Conservation (phyloP, 2,797 vertebrate genomes). For the Premnoplex brunnescens region DNA sequence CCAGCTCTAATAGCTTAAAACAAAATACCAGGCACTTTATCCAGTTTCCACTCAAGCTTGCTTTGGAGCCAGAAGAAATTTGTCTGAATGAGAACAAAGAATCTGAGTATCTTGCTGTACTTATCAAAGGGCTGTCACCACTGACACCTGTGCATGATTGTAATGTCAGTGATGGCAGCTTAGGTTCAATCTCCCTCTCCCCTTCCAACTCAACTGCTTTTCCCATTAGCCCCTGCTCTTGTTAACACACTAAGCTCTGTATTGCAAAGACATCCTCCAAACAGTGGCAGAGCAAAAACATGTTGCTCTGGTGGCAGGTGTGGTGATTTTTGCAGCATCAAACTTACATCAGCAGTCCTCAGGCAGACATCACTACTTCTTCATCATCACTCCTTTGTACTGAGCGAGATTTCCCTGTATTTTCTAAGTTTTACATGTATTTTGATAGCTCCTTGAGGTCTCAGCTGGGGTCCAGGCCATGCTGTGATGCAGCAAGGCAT, state of each 20-base stretch:
- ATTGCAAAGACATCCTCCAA: neutral
- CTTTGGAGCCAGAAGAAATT: neutral
- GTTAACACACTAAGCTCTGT: neutral
- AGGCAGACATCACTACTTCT: neutral
- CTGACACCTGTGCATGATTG: neutral
- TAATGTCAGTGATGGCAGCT: neutral
- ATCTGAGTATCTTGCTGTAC: neutral
- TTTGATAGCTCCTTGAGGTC: neutral
- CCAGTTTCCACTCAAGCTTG: constrained; percentile 15
- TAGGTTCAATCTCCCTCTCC: neutral
- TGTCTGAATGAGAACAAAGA: constrained; percentile 13
- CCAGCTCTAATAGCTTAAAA: neutral
- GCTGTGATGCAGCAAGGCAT: neutral
- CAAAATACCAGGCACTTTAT: constrained; percentile 9
- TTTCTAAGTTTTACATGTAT: neutral
- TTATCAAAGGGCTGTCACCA: neutral
- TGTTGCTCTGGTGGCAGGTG: neutral
- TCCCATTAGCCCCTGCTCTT: neutral
- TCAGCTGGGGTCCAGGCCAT: neutral
- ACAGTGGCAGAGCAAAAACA: neutral
- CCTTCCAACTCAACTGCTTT: neutral
- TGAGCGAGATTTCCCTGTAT: neutral
- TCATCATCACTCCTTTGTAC: neutral
- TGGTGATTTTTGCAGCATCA: neutral
- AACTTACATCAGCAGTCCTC: neutral